Base-by-base conservation (phyloP, 1,140 invertebrate species). In the Drosophila nigrodunni region DNA sequence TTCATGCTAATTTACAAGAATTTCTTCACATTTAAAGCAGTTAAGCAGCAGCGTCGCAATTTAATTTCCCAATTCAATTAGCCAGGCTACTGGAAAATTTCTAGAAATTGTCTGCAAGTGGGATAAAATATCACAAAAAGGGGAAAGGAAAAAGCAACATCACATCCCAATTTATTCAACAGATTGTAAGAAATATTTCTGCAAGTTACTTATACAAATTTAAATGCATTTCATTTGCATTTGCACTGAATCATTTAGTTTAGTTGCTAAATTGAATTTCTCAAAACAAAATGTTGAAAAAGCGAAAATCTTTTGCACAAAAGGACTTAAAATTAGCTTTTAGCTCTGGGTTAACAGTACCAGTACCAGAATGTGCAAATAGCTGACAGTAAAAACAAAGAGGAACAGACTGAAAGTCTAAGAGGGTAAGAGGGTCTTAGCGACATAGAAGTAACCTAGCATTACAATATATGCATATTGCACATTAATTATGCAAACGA, bases 1-100 rank as follows among this genome's bases (percentile, higher is more conserved):
- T 8, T 13, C 46, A 21, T 57, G 30, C n/a, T 52, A 43, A 69
- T 69, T 69, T 41, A 39, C 41, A 37, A 39, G 9, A 39, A 70
- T 44, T 52, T 52, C 15, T 35, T 59, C 43, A 30, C 35, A 11
- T 49, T 59, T 39, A 30, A 39, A 39, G n/a, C 60, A 25, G 35
- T 59, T 67, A 11, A 47, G 11, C 39, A 47, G 11, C 39, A 30
- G 6, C 54, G 35, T 5, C 34, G 11, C 5, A 61, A 61, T 49
- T 50, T 67, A 15, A 37, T 67, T 59, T 67, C n/a, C 3, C 18
- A 59, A 67, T 58, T 67, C 30, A 69, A 62, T 70, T 54, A 54
- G 49, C 58, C 52, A 18, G 41, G 30, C 21, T n/a, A 3, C 37
- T 62, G 67, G n/a, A 11, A 44, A 52, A 46, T n/a, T 37, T 35